phyloP scores from a whole-genome alignment of 2,888 invertebrate genomes.

The Tineola bisselliella region DNA sequence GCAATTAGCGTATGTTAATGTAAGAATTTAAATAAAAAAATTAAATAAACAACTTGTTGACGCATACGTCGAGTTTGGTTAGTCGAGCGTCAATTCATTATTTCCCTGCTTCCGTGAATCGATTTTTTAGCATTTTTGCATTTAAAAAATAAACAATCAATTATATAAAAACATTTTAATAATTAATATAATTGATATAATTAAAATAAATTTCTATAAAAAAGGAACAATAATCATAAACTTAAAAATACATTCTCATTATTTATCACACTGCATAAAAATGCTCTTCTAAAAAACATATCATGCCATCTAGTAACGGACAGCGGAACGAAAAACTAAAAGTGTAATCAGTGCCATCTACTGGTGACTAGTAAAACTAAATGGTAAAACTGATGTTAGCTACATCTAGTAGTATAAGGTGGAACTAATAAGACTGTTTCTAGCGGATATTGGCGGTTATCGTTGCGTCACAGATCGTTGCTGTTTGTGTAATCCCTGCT shows the following conservation, averaged over 20 bases:
- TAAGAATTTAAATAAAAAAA: not conserved
- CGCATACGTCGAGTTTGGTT: too few relatives aligned
- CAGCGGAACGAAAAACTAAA: not conserved
- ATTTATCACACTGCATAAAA: not conserved
- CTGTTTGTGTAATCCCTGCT: conserved; percentile 40
- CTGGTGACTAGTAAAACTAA: conserved; percentile 27
- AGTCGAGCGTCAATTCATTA: too few relatives aligned
- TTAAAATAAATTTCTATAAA: not conserved
- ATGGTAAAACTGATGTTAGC: conserved; percentile 8
- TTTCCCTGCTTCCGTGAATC: too few relatives aligned
- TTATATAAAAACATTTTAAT: not conserved
- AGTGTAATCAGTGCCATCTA: conserved; percentile 24
- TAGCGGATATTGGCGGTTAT: conserved; percentile 28
- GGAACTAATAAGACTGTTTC: not conserved
- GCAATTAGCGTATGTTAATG: not conserved
- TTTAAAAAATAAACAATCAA: too few relatives aligned
- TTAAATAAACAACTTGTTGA: not conserved
- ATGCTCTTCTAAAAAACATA: not conserved
- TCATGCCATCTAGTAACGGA: not conserved
- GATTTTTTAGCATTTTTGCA: too few relatives aligned
- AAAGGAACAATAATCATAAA: not conserved
- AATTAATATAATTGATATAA: not conserved
- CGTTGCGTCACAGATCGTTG: conserved; percentile 17
- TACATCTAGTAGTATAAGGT: not conserved
- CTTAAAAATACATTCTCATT: not conserved